These are phyloP conservation scores for Agrotis puta DNA, from an alignment of 2,888 invertebrate species.

Conservation along the genomic window DNA sequence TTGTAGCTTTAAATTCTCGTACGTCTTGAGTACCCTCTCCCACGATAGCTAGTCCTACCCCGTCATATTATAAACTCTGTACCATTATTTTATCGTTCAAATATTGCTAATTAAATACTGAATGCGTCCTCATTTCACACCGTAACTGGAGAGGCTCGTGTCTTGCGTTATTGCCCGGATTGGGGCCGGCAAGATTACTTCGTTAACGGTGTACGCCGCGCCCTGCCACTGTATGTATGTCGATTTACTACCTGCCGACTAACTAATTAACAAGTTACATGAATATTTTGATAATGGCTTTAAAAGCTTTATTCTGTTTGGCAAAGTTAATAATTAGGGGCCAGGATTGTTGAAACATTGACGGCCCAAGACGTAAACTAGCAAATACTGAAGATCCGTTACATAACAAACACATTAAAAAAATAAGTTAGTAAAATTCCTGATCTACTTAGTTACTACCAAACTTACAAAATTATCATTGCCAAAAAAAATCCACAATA, in stretches of 20 bases:
- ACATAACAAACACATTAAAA: background rate
- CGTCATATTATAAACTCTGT: constrained; percentile 13
- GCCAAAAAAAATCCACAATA: background rate
- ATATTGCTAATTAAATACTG: constrained; percentile 53
- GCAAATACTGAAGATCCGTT: constrained; percentile 1
- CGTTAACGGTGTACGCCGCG: constrained; percentile 71
- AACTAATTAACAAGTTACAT: constrained; percentile 49
- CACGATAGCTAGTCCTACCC: background rate
- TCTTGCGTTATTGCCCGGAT: constrained; percentile 60
- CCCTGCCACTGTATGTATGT: constrained; percentile 53
- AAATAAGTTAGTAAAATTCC: background rate
- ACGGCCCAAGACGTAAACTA: constrained; percentile 5
- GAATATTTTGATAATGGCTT: constrained; percentile 54
- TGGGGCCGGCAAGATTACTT: constrained; percentile 65
- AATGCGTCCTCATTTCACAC: constrained; percentile 55
- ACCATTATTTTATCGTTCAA: constrained; percentile 45
- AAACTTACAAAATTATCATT: background rate
- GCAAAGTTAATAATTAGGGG: constrained; percentile 27
- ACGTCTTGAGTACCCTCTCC: background rate
- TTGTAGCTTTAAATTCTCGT: constrained; percentile 24
- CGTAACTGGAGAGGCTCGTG: constrained; percentile 56
- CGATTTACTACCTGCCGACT: constrained; percentile 46
- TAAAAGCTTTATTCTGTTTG: constrained; percentile 55
- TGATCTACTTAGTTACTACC: background rate
- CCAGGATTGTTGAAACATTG: constrained; percentile 4